phyloP scores from a whole-genome alignment of 30 jellyfish, hydroid and myxozoan species.

The Turritopsis dohrnii region DNA sequence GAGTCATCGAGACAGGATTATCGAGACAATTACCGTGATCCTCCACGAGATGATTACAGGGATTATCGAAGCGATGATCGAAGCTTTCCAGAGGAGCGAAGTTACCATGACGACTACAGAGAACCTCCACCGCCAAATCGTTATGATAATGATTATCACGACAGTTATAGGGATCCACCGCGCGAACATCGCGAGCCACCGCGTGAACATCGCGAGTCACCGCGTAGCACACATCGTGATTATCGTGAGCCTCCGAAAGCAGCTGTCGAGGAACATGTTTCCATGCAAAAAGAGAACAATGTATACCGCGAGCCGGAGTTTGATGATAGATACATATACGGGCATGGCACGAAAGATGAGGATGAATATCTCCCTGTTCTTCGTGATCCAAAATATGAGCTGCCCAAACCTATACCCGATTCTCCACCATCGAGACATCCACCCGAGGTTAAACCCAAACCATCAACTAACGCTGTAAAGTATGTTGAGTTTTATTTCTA shows the following conservation, averaged over 20 bases:
- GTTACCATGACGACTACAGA: conserved; percentile 21
- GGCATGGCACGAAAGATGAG: conserved; percentile 16
- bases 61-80: conserved; percentile 13
- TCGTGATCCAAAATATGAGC: conserved; percentile 56
- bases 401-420: conserved; percentile 57
- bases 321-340: neutral
- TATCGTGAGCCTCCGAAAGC: conserved; percentile 19
- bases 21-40: conserved; percentile 11
- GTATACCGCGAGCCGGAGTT: neutral
- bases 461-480: conserved; percentile 69
- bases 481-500: conserved; percentile 16
- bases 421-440: conserved; percentile 47
- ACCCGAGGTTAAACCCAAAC: conserved; percentile 44
- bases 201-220: neutral
- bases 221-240: neutral
- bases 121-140: conserved; percentile 8
- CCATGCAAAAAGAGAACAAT: conserved; percentile 1
- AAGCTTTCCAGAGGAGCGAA: neutral
- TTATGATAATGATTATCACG: neutral
- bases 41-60: conserved; percentile 10
- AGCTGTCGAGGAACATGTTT: conserved; percentile 36
- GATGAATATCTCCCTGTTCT: conserved; percentile 70
- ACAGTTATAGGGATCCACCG: neutral
- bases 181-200: neutral
- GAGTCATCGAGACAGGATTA: neutral